Conservation (phyloP, 2,797 vertebrate species). For the Molothrus aeneus region DNA sequence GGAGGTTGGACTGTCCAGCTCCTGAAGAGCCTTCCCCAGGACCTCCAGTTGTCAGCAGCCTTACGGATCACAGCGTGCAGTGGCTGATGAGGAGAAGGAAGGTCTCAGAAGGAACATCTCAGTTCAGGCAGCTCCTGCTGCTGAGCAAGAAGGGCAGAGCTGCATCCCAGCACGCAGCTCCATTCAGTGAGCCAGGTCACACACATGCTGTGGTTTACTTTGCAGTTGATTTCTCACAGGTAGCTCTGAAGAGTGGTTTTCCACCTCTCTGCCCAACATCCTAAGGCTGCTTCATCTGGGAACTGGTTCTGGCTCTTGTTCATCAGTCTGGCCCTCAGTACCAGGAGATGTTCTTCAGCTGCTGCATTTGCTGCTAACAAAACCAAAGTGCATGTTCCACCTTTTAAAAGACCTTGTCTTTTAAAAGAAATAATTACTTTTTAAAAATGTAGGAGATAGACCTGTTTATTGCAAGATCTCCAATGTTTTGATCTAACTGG, state of each 20-base stretch:
- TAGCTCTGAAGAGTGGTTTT: not conserved
- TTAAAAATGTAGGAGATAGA: not conserved
- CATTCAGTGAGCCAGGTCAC: not conserved
- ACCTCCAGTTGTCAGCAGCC: not conserved
- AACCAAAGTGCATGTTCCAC: not conserved
- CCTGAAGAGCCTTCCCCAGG: not conserved
- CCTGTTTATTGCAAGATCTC: not conserved
- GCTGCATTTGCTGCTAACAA: not conserved
- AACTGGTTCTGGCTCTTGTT: not conserved
- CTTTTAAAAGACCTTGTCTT: not conserved
- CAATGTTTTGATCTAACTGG: not conserved
- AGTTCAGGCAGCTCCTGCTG: not conserved
- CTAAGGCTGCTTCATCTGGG: not conserved
- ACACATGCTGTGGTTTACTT: not conserved
- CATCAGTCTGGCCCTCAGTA: rapidly evolving
- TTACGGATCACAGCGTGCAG: rapidly evolving
- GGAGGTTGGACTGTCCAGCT: not conserved
- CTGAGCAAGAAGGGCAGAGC: not conserved
- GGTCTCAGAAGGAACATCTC: not conserved
- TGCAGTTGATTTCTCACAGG: not conserved
- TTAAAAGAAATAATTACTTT: not conserved
- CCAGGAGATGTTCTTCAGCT: not conserved
- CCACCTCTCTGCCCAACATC: not conserved
- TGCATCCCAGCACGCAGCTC: not conserved
- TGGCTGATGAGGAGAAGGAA: not conserved